phyloP scores from a whole-genome alignment of 2,113 vertebrate genomes.

The Ameiurus melas region DNA sequence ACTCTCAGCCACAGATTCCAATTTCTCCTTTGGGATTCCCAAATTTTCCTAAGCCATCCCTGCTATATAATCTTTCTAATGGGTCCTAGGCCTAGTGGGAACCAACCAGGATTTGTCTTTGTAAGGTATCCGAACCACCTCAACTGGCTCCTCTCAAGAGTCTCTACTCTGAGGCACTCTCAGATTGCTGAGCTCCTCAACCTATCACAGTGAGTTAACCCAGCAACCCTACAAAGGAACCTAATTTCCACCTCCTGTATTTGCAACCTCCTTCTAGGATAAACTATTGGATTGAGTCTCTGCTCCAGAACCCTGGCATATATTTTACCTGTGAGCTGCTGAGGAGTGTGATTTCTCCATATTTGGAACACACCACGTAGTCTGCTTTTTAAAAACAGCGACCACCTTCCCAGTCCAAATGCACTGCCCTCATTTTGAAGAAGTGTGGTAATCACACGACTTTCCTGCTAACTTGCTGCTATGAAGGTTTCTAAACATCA shows the following conservation, averaged over 20 bases:
- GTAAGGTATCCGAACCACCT: neutral
- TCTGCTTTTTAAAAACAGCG: neutral
- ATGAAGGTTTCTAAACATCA: neutral
- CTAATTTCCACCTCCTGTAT: neutral
- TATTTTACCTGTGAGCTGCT: neutral
- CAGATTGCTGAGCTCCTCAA: neutral
- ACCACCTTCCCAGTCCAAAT: neutral
- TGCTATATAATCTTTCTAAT: neutral
- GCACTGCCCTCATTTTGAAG: neutral
- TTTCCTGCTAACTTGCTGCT: neutral
- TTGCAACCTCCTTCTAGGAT: neutral
- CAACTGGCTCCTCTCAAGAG: neutral
- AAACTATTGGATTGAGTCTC: neutral
- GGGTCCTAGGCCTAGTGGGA: neutral
- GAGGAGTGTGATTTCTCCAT: neutral
- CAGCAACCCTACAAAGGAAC: neutral
- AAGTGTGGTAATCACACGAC: neutral
- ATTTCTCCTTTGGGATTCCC: neutral
- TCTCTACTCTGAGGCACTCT: neutral
- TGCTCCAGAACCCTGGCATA: neutral
- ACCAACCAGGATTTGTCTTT: neutral
- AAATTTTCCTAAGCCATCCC: neutral
- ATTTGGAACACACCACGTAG: neutral
- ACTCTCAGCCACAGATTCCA: neutral
- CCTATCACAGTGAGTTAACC: neutral